These are phyloP conservation scores for Pluvialis apricaria DNA, from an alignment of 2,113 vertebrate species.

Conservation along the genomic window DNA sequence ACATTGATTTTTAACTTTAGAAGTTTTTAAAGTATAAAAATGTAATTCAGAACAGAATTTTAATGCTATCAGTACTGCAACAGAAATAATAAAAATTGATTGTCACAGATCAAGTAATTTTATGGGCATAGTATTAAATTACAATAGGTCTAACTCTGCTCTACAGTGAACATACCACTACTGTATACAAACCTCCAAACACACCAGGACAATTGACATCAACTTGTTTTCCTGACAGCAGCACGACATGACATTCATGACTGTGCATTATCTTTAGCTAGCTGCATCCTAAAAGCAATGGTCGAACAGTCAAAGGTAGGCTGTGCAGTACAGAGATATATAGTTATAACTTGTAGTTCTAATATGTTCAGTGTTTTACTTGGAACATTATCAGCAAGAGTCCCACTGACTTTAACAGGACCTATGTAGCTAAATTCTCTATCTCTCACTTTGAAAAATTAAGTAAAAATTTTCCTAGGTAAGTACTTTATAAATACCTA, in stretches of 20 bases:
- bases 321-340: neutral
- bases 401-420: neutral
- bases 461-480: neutral
- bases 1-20: neutral
- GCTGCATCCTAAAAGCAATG: neutral
- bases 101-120: neutral
- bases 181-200: neutral
- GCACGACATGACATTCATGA: neutral
- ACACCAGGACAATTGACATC: neutral
- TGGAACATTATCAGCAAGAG: neutral
- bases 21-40: neutral
- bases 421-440: neutral
- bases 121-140: neutral
- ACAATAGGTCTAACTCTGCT: neutral
- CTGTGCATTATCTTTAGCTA: neutral
- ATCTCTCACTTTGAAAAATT: neutral
- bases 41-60: neutral
- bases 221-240: neutral
- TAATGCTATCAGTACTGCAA: neutral
- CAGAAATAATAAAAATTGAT: neutral
- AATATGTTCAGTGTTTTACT: neutral
- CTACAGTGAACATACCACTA: neutral
- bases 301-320: neutral
- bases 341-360: neutral
- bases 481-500: neutral